Evolutionary conservation across 2,888 invertebrate genomes (phyloP), one percentile per base, ranked within the genome.

Genomic region (Drosophila nr. perissopoda): DNA sequence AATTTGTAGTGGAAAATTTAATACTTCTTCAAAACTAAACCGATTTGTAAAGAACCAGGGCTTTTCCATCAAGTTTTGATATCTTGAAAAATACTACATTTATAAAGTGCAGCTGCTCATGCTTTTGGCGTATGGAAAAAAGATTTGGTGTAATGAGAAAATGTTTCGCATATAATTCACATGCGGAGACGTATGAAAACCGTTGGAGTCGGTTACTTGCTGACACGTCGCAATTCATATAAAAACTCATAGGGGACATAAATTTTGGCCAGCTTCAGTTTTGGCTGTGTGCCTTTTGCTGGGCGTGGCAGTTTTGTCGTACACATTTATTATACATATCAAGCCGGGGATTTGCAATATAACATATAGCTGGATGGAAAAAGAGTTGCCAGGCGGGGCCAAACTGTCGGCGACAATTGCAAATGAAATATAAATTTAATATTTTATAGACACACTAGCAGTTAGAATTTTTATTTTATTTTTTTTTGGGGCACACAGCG

Each of bases 401-500:
- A 77, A 80, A 80, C 74, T 84, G 84, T 74, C 72, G 83, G 65
- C 87, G 90, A 81, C 87, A 90, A 87, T 87, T 87, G 89, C 87
- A 88, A 81, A 79, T 90, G 89, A 87, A 81, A 87, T 90, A 87
- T 88, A 90, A 87, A 89, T 86, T 86, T 86, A 85, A 87, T 89
- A 86, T 86, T 80, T 86, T 85, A 88, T 76, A 82, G 80, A 89
- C 76, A 89, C 71, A 51, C 56, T 45, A 59, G 38, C 63, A 69
- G 61, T 59, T 52, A 59, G 77, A 68, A 73, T 63, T 34, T 53
- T 16, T 52, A 33, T n/a, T 13, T 18, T 27, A 63, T 77, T 49
- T 13, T 48, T 69, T 69, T 77, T 52, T 11, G 40, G 58, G 70
- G 54, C 56, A 42, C 52, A 51, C 53, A 66, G 38, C 42, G 59